Percentiles rank a stretch among this genome's conserved stretches.
Conservation (phyloP, 1,140 invertebrate species). For the Forficula auricularia region DNA sequence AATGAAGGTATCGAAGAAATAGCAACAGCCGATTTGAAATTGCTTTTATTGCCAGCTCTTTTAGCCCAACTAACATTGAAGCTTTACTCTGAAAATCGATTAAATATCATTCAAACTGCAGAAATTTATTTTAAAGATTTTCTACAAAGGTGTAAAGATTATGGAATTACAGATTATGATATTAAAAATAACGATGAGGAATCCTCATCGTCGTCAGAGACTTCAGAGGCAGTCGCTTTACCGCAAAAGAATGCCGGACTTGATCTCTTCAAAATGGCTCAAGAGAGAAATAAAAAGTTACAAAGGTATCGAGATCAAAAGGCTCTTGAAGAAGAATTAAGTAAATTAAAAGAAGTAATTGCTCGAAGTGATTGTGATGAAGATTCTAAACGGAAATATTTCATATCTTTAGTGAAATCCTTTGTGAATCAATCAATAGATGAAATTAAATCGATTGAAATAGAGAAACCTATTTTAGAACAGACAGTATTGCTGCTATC, state of each 20-base stretch:
- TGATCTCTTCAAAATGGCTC: conserved; percentile 14
- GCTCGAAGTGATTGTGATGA: conserved; percentile 49
- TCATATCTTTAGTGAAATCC: conserved; percentile 54
- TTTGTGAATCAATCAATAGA: conserved; percentile 58
- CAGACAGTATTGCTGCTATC: no score
- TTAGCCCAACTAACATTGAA: conserved; percentile 57
- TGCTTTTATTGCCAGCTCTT: conserved; percentile 65
- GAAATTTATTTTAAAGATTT: conserved; percentile 77
- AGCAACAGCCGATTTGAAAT: conserved; percentile 65
- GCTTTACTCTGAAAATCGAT: conserved; percentile 36
- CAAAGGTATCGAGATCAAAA: conserved; percentile 52
- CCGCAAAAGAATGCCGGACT: not conserved
- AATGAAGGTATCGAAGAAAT: conserved; percentile 82
- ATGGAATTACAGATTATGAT: conserved; percentile 47
- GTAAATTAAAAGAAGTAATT: conserved; percentile 41
- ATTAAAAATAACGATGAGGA: conserved; percentile 25
- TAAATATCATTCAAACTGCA: conserved; percentile 48
- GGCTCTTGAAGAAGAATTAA: conserved; percentile 51
- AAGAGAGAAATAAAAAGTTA: conserved; percentile 13
- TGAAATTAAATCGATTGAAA: conserved; percentile 52
- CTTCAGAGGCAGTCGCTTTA: no score
- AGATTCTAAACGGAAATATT: conserved; percentile 65
- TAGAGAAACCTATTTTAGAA: conserved; percentile 54
- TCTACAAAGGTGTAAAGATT: conserved; percentile 56
- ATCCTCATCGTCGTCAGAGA: not conserved